Evolutionary conservation across 1,140 invertebrate genomes (phyloP), one percentile per base, ranked within the genome.

Genomic region (Phthorimaea operculella): DNA sequence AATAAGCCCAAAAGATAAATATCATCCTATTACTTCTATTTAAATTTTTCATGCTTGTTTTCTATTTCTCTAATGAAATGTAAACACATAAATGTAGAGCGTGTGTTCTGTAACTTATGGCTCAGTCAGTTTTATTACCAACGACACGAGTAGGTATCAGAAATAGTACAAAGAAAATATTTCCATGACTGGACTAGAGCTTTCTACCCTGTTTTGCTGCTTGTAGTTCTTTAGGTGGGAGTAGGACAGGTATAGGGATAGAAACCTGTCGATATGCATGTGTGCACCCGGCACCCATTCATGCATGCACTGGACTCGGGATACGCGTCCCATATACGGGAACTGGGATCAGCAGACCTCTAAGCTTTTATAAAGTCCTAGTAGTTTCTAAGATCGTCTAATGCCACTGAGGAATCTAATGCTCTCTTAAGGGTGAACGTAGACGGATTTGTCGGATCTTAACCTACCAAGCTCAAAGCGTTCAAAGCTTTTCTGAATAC

Each of bases 381-480:
- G 79, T 82, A 75, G 64, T 73, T 82, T 79, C 79, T 82, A 82
- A 82, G 76, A 79, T 76, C 76, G 62, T 82, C 79, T 82, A 82
- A 79, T 82, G 74, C 74, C 77, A 9, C 58, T 55, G 63, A 63
- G 65, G 70, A 72, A 76, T 76, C 66, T 68, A 68, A 68, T 65
- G 39, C 62, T 12, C 21, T 28, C 21, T 28, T 6, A 28, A 28
- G 21, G 21, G 21, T 28, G 2, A 28, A 6, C 21, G 21, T 28
- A 6, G 21, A 28, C 2, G 2, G 21, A 28, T 28, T 28, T 6
- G 6, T 28, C 2, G 21, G 21, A 4, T 28, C 21, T 28, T 28
- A 28, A 28, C 21, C 21, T 28, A 6, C n/a, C n/a, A n/a, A n/a
- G n/a, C n/a, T n/a, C n/a, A n/a, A n/a, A n/a, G n/a, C n/a, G n/a